Conservation (phyloP, 2,888 invertebrate species). For the Lasioglossum malachurum region DNA sequence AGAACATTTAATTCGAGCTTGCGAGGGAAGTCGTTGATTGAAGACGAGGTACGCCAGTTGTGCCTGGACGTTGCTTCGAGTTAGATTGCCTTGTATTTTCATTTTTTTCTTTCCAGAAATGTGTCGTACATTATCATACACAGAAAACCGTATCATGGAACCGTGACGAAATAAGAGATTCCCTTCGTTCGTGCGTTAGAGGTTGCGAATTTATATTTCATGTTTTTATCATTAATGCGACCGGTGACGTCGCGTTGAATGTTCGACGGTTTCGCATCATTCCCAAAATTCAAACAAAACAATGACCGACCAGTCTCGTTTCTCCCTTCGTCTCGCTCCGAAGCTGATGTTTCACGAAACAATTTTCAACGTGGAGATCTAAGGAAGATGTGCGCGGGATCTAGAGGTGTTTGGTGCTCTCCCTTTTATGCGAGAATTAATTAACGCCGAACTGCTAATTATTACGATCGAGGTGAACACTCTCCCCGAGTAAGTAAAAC, state of each 20-base stretch:
- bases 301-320: conserved; percentile 26
- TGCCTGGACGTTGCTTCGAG: conserved; percentile 58
- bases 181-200: background rate
- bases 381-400: conserved; percentile 16
- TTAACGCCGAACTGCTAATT: background rate
- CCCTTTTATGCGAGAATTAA: background rate
- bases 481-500: conserved; percentile 30
- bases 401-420: conserved; percentile 2
- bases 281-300: conserved; percentile 18
- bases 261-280: background rate
- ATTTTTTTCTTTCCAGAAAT: conserved; percentile 10
- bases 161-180: background rate
- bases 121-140: background rate
- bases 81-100: conserved; percentile 33
- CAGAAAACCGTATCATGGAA: background rate
- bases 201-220: background rate
- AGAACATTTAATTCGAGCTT: conserved; percentile 84
- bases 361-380: conserved; percentile 24
- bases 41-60: conserved; percentile 76
- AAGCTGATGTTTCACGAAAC: conserved; percentile 12
- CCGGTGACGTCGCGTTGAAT: background rate
- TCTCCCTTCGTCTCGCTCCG: background rate
- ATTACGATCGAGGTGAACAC: background rate
- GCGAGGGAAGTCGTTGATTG: conserved; percentile 85
- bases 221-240: background rate